Percentiles rank a stretch among this genome's conserved stretches.
These are phyloP conservation scores for Sebastes ruberrimus DNA, from an alignment of 2,797 vertebrate species.

Conservation along the genomic window DNA sequence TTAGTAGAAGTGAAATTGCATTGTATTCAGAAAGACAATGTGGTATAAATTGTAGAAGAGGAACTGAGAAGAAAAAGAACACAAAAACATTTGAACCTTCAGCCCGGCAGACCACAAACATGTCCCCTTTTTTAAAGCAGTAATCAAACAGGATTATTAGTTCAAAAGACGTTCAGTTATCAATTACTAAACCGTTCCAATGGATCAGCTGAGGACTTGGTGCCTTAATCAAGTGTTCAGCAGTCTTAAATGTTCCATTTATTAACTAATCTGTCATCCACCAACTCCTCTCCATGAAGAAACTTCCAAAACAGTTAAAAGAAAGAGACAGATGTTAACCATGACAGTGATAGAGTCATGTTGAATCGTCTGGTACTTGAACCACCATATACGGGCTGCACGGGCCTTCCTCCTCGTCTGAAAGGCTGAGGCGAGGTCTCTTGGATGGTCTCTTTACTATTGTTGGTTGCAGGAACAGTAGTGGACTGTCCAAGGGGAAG, in stretches of 20 bases:
- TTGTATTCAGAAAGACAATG: neutral
- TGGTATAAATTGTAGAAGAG: neutral
- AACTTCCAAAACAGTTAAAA: neutral
- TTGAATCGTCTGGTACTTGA: neutral
- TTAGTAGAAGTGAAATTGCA: neutral
- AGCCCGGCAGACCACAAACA: neutral
- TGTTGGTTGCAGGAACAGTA: constrained; percentile 33
- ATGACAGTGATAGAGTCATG: neutral
- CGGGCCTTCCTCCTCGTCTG: neutral
- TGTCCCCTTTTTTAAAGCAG: neutral
- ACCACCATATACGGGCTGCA: neutral
- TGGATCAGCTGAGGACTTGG: neutral
- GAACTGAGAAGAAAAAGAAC: neutral
- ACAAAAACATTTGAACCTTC: neutral
- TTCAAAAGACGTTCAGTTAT: neutral
- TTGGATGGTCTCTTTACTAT: constrained; percentile 13
- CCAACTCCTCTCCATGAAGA: neutral
- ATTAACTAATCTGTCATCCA: neutral
- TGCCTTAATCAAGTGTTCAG: neutral
- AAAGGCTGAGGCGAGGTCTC: constrained; percentile 11
- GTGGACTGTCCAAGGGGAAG: constrained; percentile 22
- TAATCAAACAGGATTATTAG: neutral
- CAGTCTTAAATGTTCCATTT: neutral
- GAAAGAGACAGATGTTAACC: neutral
- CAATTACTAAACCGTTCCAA: neutral